phyloP scores from a whole-genome alignment of 1,140 invertebrate genomes.

The Neoseiulus cucumeris region DNA sequence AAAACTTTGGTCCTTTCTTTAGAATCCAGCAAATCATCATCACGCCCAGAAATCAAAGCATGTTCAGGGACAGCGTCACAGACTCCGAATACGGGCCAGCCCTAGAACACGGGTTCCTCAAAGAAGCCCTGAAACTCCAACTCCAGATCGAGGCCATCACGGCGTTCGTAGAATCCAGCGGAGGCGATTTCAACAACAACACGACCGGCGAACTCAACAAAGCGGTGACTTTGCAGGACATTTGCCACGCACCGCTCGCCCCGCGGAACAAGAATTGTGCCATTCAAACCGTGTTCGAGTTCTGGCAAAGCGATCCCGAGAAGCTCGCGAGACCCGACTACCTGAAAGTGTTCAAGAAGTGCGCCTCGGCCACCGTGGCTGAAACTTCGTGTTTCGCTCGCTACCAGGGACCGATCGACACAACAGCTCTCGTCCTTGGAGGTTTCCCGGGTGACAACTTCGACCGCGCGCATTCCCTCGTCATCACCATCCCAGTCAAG shows the following conservation, averaged over 20 bases:
- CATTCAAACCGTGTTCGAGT: slow-evolving; percentile 75
- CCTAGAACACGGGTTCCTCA: slow-evolving; percentile 60
- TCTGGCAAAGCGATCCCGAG: slow-evolving; percentile 50
- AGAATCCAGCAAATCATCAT: slow-evolving; percentile 75
- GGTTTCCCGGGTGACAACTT: slow-evolving; percentile 58
- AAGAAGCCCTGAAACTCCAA: slow-evolving; percentile 49
- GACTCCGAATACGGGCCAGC: slow-evolving; percentile 51
- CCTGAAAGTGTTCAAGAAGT: slow-evolving; percentile 30
- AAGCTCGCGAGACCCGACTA: slow-evolving; percentile 18
- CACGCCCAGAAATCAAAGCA: slow-evolving; percentile 21
- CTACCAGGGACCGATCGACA: slow-evolving; percentile 6
- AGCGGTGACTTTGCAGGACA: slow-evolving; percentile 46
- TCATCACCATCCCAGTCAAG: slow-evolving; percentile 74
- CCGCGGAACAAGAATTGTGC: slow-evolving; percentile 45
- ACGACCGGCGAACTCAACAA: slow-evolving; percentile 20
- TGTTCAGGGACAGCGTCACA: slow-evolving; percentile 14
- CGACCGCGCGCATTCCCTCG: slow-evolving; percentile 58
- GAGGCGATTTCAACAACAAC: not conserved
- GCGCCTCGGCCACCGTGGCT: not conserved
- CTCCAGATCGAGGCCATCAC: slow-evolving; percentile 34
- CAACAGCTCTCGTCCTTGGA: slow-evolving; percentile 46
- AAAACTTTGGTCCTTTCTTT: slow-evolving; percentile 85
- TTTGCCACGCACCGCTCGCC: slow-evolving; percentile 65
- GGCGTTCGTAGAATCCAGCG: not conserved
- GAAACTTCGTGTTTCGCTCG: slow-evolving; percentile 3